A percentile compares a stretch with the other conserved stretches of the same genome.
These are phyloP conservation scores for Sepiola atlantica DNA, from an alignment of 2,888 invertebrate genomes.

Conservation along the genomic window DNA sequence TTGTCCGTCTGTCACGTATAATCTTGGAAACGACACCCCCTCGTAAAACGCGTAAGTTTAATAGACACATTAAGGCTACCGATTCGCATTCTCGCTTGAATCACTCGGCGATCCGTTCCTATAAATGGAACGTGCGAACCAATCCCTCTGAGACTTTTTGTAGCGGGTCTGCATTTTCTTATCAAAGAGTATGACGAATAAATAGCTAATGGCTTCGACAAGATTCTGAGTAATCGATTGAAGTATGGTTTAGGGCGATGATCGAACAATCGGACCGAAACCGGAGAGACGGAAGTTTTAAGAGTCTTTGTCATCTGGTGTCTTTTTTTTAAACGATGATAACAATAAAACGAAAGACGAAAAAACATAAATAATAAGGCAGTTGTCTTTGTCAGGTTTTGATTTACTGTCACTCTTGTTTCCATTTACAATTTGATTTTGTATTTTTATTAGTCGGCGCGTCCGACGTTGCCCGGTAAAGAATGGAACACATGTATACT, in stretches of 20 bases:
- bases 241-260: not conserved
- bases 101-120: not conserved
- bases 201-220: not conserved
- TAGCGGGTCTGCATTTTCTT: not conserved
- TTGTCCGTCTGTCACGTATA: too few relatives aligned
- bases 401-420: too few relatives aligned
- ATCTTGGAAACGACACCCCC: too few relatives aligned
- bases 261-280: not conserved
- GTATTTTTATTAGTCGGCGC: too few relatives aligned
- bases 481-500: too few relatives aligned
- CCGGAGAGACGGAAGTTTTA: not conserved
- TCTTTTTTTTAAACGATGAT: not conserved
- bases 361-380: too few relatives aligned
- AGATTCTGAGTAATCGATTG: constrained; percentile 18
- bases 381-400: too few relatives aligned
- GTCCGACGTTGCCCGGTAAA: too few relatives aligned
- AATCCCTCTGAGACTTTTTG: not conserved
- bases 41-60: too few relatives aligned
- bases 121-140: not conserved
- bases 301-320: not conserved
- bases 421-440: too few relatives aligned
- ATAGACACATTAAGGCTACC: too few relatives aligned
- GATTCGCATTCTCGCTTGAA: not conserved
- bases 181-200: not conserved
- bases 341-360: too few relatives aligned